These are phyloP conservation scores for Hypanus sabinus DNA, from an alignment of 2,113 vertebrate genomes.

Conservation along the genomic window DNA sequence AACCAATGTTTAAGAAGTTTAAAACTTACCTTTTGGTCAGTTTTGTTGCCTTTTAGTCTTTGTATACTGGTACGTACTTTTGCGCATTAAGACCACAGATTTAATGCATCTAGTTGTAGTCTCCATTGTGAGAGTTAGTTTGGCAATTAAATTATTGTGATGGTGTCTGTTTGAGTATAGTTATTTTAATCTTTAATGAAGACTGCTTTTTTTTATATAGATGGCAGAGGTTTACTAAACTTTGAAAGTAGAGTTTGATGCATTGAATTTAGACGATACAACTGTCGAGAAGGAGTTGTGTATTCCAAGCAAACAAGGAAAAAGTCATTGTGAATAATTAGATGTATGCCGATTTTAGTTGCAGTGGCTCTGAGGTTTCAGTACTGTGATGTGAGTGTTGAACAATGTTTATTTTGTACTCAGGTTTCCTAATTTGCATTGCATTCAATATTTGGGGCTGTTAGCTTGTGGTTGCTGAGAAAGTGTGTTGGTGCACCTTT, in stretches of 20 bases:
- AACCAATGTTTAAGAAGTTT: not conserved
- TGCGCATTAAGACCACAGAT: not conserved
- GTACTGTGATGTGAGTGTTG: not conserved
- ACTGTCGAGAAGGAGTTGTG: not conserved
- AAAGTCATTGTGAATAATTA: not conserved
- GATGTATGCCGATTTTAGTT: not conserved
- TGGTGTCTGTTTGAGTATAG: not conserved
- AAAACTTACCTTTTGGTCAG: not conserved
- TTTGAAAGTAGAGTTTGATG: not conserved
- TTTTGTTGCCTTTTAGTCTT: not conserved
- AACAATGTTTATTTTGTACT: not conserved
- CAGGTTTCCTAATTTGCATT: not conserved
- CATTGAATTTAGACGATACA: not conserved
- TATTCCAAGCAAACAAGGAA: not conserved
- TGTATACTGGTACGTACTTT: not conserved
- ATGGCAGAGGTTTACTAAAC: not conserved
- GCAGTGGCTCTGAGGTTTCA: not conserved
- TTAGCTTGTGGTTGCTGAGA: not conserved
- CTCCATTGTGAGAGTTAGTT: not conserved
- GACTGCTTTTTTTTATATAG: not conserved
- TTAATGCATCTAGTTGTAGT: not conserved
- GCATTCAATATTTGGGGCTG: not conserved
- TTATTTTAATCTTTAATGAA: not conserved
- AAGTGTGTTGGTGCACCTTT: not conserved
- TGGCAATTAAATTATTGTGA: not conserved